Evolutionary conservation across 1,140 invertebrate genomes (phyloP).

Genomic region (Metopolophium dirhodum): DNA sequence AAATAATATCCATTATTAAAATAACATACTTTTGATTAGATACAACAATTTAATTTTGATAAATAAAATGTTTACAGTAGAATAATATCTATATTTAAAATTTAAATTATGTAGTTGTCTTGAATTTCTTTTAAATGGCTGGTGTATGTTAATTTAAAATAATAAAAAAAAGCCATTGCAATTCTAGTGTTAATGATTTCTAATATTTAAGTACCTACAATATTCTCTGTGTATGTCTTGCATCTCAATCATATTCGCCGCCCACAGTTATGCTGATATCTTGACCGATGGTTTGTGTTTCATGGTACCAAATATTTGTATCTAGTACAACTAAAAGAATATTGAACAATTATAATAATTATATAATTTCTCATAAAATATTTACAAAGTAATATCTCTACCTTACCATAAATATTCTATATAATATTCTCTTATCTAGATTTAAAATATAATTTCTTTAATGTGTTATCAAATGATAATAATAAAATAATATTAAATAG

Average conservation of each 20-base stretch:
- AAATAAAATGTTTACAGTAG: neutral
- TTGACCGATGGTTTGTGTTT: slow-evolving; percentile 82
- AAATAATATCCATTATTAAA: neutral
- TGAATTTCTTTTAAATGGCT: neutral
- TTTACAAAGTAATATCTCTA: neutral
- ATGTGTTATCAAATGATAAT: neutral
- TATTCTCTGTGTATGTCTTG: neutral
- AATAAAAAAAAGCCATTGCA: slow-evolving; percentile 5
- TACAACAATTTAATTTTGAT: neutral
- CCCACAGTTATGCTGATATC: slow-evolving; percentile 95
- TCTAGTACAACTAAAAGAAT: slow-evolving; percentile 79
- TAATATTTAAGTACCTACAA: neutral
- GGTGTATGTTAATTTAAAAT: slow-evolving; percentile 26
- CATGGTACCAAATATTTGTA: slow-evolving; percentile 95
- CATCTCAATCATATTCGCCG: slow-evolving; percentile 85
- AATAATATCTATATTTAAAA: neutral
- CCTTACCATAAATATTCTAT: neutral
- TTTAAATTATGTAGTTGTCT: neutral
- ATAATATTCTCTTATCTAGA: neutral
- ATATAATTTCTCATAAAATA: neutral
- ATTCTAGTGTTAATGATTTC: neutral
- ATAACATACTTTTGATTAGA: neutral
- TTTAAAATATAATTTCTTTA: neutral
- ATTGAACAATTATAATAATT: neutral
- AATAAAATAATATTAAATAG: no score